These are phyloP conservation scores for Saguinus imperator DNA, from an alignment of 2,113 vertebrate species.

Conservation along the genomic window DNA sequence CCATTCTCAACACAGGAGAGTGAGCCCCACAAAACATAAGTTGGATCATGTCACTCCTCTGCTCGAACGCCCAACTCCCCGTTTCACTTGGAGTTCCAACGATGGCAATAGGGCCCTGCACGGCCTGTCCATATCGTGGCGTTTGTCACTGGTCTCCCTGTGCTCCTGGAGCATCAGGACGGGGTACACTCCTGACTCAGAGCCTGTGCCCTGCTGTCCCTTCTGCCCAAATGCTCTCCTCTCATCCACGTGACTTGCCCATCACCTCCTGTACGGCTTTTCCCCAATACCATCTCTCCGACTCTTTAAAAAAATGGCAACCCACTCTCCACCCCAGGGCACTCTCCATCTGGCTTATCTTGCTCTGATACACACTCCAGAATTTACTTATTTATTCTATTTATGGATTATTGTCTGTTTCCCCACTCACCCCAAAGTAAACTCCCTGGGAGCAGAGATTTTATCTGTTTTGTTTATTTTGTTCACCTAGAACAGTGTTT, in stretches of 20 bases:
- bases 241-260: fast-evolving
- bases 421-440: neutral
- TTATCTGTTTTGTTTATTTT: neutral
- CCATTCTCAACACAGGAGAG: neutral
- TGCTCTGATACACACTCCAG: neutral
- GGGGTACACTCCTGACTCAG: neutral
- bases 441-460: neutral
- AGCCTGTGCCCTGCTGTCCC: neutral
- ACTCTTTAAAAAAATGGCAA: neutral
- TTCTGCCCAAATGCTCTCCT: neutral
- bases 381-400: neutral
- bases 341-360: neutral
- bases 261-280: neutral
- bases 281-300: neutral
- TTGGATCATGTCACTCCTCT: neutral
- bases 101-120: too few species aligned
- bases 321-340: neutral
- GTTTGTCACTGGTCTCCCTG: too few species aligned
- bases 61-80: neutral
- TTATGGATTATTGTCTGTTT: neutral
- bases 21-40: neutral
- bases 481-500: neutral
- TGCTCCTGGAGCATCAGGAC: neutral
- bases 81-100: neutral
- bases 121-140: neutral